Evolutionary conservation across 2,888 invertebrate genomes (phyloP).

Genomic region (Psylliodes chrysocephalus): DNA sequence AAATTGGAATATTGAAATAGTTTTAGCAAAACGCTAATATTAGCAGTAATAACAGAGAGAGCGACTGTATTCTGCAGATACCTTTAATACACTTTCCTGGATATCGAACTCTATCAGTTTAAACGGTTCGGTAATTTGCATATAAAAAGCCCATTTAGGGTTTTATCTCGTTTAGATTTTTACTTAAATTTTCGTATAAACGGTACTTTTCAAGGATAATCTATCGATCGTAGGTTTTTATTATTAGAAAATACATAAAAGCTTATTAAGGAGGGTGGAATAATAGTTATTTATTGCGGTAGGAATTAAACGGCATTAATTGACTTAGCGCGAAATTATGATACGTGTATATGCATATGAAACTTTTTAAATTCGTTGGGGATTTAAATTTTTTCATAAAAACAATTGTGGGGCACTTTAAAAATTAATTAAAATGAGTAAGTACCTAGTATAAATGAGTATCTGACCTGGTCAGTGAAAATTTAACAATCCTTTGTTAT

Average conservation of each 20-base stretch:
- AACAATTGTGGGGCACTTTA: no score
- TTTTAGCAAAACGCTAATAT: slow-evolving; percentile 30
- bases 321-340: no score
- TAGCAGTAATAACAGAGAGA: slow-evolving; percentile 29
- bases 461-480: no score
- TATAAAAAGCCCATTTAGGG: slow-evolving; percentile 43
- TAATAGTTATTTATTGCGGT: no score
- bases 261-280: no score
- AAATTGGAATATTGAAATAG: slow-evolving; percentile 31
- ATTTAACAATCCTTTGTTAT: no score
- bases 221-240: background rate
- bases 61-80: slow-evolving; percentile 16
- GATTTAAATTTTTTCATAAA: no score
- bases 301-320: no score
- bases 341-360: no score
- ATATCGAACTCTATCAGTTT: slow-evolving; percentile 33
- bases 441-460: no score
- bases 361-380: no score
- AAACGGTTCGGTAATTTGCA: slow-evolving; percentile 44
- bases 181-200: background rate
- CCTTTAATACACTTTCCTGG: slow-evolving; percentile 22
- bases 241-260: background rate
- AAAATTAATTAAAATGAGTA: no score
- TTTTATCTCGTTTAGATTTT: slow-evolving; percentile 16
- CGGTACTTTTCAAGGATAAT: background rate